phyloP scores from a whole-genome alignment of 2,113 vertebrate genomes.

The Brevimyrus niger region DNA sequence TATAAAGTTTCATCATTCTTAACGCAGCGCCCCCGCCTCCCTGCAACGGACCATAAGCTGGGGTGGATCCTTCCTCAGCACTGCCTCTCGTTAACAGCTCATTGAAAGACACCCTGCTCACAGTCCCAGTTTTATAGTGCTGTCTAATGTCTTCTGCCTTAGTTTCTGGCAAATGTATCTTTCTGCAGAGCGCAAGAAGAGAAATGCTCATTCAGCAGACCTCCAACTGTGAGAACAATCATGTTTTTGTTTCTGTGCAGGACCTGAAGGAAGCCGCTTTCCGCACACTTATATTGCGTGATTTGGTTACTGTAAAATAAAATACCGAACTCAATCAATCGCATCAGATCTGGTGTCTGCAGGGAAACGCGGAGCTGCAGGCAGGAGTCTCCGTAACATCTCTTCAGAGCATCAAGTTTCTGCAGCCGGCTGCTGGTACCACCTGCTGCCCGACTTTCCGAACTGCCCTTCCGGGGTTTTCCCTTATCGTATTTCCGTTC shows the following conservation, averaged over 20 bases:
- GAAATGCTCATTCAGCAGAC: constrained; percentile 1
- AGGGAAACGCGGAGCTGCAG: not conserved
- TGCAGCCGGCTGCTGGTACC: not conserved
- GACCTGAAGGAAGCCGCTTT: not conserved
- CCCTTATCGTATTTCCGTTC: not conserved
- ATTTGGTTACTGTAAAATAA: not conserved
- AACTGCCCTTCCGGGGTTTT: not conserved
- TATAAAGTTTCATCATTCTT: not conserved
- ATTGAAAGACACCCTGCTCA: not conserved
- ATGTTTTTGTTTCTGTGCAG: not conserved
- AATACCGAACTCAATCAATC: not conserved
- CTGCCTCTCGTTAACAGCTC: constrained; percentile 5
- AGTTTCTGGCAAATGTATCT: not conserved
- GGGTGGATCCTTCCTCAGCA: not conserved
- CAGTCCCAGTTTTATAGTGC: not conserved
- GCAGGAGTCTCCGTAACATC: not conserved
- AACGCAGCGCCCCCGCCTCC: not conserved
- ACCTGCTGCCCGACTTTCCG: not conserved
- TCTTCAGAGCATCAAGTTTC: not conserved
- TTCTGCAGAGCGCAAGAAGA: not conserved
- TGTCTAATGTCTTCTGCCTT: not conserved
- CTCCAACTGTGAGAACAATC: not conserved
- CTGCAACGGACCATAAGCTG: not conserved
- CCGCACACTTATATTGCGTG: not conserved
- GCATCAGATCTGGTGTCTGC: not conserved